Base-by-base conservation (phyloP, 2,113 vertebrate genomes). In the Tichodroma muraria region DNA sequence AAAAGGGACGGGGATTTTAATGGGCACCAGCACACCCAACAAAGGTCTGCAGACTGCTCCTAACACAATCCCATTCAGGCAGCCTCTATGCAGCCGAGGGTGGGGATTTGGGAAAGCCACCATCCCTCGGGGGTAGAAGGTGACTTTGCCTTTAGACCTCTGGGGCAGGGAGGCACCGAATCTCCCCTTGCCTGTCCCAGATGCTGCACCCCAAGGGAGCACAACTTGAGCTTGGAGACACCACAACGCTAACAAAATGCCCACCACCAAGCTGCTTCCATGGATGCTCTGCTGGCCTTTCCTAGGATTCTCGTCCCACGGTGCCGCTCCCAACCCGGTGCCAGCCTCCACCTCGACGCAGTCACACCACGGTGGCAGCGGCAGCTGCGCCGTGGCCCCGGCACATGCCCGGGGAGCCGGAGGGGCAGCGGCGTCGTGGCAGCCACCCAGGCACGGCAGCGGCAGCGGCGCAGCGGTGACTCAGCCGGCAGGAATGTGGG, bases 401-500 rank as follows among this genome's bases (percentile, higher is more conserved):
- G 69, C 37, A 65, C 78, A 73, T 13, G 45, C 53, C 53, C 2
- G 9, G 37, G 47, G 23, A 71, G 80, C 52, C 3, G 0, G 47
- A 0, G 1, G 40, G 25, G 66, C 85, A 37, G 72, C 1, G 1
- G 52, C 61, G 31, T 4, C 4, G 13, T 23, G 6, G 28, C 17
- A 14, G 60, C 69, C n/a, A 3, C 65, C 54, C 24, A 21, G 59
- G 70, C 25, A 24, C 71, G 45, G 33, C 15, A 59, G 33, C 24
- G 22, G 42, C 72, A 31, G 22, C 17, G 42, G 42, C 40, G 4
- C 89, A 23, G 61, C n/a, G 8, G 92, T 97, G 97, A 98, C 64
- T 97, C 97, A 97, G 65, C 37, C 38, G 0, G 60, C 94, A 97
- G 95, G 97, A 98, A 97, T 97, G 97, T 75, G 93, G 96, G 97